These are phyloP conservation scores for Leucoraja ocellata DNA, from an alignment of 2,797 vertebrate genomes.

Conservation along the genomic window DNA sequence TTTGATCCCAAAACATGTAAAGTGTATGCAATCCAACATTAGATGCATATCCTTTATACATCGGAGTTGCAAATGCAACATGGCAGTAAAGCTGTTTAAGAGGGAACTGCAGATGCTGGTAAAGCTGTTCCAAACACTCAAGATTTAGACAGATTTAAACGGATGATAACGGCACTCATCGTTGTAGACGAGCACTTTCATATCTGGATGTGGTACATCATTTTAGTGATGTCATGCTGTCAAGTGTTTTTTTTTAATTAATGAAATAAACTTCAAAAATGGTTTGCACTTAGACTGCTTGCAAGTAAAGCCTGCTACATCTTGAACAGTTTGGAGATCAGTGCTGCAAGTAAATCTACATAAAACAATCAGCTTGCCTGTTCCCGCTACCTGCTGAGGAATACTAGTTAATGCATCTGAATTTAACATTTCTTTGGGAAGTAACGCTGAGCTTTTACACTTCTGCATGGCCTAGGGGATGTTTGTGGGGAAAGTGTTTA, in stretches of 20 bases:
- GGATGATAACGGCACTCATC: background rate
- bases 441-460: background rate
- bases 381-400: background rate
- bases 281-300: background rate
- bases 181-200: background rate
- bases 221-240: background rate
- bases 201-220: background rate
- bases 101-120: too few species aligned
- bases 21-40: too few species aligned
- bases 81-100: too few species aligned
- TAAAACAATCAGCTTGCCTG: background rate
- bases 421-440: background rate
- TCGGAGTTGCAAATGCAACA: too few species aligned
- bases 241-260: background rate
- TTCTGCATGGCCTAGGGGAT: conserved; percentile 7
- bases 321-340: background rate
- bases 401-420: background rate
- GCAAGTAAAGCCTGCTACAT: background rate
- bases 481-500: background rate
- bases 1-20: too few species aligned
- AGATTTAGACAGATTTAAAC: background rate
- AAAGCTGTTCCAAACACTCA: background rate
- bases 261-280: background rate
- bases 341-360: background rate
- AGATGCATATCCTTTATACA: too few species aligned